These are phyloP conservation scores for Oscheius sp. DNA, from an alignment of 2,888 invertebrate genomes.

Conservation along the genomic window DNA sequence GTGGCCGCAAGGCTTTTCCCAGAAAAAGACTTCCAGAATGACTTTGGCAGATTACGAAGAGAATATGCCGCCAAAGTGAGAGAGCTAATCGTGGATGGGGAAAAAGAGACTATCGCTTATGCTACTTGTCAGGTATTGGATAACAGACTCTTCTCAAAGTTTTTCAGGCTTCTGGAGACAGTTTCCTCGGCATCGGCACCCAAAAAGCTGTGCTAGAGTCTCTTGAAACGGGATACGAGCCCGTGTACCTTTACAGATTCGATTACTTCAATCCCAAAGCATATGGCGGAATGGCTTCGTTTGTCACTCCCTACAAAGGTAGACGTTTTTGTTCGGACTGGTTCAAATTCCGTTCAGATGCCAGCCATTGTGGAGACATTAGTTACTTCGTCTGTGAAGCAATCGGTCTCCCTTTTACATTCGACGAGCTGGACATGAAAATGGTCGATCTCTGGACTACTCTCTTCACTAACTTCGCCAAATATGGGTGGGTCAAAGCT, in stretches of 20 bases:
- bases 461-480: slow-evolving; percentile 29
- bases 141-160: neutral
- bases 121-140: neutral
- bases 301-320: slow-evolving; percentile 26
- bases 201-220: slow-evolving; percentile 21
- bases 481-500: slow-evolving; percentile 25
- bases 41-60: slow-evolving; percentile 4
- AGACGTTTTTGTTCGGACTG: neutral
- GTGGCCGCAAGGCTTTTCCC: slow-evolving; percentile 10
- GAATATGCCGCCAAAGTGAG: slow-evolving; percentile 15
- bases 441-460: slow-evolving; percentile 26
- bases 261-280: slow-evolving; percentile 39
- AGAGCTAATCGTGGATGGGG: neutral
- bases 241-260: slow-evolving; percentile 38
- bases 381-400: slow-evolving; percentile 58
- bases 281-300: slow-evolving; percentile 10
- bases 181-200: slow-evolving; percentile 6
- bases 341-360: slow-evolving; percentile 32
- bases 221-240: slow-evolving; percentile 6
- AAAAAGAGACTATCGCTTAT: neutral
- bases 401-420: slow-evolving; percentile 35
- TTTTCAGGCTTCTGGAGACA: slow-evolving; percentile 12
- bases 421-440: slow-evolving; percentile 28
- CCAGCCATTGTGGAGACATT: slow-evolving; percentile 58
- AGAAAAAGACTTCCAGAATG: slow-evolving; percentile 14